These are phyloP conservation scores for Phataginus tricuspis DNA, from an alignment of 2,797 vertebrate genomes.

Conservation along the genomic window DNA sequence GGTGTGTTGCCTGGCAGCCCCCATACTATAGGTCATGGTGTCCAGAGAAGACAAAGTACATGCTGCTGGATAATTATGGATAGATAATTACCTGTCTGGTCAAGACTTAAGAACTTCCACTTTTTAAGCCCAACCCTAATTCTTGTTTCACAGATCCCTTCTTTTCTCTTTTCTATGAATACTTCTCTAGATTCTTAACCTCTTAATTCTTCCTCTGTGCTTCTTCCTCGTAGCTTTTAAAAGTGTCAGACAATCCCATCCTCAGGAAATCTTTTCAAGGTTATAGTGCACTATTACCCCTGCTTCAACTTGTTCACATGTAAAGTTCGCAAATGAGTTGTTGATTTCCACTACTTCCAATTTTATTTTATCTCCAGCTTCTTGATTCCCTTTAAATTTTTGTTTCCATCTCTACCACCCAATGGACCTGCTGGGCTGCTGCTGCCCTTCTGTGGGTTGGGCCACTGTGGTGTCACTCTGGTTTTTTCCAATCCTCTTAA, in stretches of 20 bases:
- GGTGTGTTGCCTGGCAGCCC: not conserved
- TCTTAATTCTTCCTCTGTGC: slow-evolving; percentile 46
- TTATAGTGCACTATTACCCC: not conserved
- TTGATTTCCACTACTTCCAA: slow-evolving; percentile 38
- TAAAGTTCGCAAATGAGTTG: not conserved
- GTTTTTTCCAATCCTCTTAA: not conserved
- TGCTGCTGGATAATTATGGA: not conserved
- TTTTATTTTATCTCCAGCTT: slow-evolving; percentile 43
- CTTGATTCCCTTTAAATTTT: slow-evolving; percentile 50
- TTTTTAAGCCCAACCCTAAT: slow-evolving; percentile 50
- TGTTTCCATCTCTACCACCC: slow-evolving; percentile 8
- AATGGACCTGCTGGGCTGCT: not conserved
- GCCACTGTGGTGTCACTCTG: not conserved
- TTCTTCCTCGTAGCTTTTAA: slow-evolving; percentile 46
- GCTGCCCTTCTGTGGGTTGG: not conserved
- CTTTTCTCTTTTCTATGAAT: slow-evolving; percentile 23
- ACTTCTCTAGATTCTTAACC: not conserved
- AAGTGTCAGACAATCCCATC: slow-evolving; percentile 4
- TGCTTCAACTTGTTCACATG: not conserved
- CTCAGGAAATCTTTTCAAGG: slow-evolving; percentile 50
- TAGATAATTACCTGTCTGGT: not conserved
- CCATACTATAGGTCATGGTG: not conserved
- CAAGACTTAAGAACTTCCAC: not conserved
- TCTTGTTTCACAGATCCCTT: slow-evolving; percentile 19
- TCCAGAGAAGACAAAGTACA: not conserved